Evolutionary conservation across 2,113 vertebrate genomes (phyloP).

Genomic region (Oncorhynchus nerka): DNA sequence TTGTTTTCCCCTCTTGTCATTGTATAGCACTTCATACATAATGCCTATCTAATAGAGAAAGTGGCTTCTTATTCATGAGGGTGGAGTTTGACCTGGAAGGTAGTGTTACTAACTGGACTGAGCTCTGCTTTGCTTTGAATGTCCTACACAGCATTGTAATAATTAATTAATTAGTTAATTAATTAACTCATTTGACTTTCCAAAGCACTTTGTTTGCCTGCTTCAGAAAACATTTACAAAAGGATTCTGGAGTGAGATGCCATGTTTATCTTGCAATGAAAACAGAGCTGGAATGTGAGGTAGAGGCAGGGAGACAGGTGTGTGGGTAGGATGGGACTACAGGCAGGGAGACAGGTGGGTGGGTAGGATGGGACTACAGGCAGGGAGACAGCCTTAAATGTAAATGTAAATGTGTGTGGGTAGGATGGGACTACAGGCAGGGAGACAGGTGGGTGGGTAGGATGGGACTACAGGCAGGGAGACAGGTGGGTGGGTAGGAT

Average conservation of each 20-base stretch:
- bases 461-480: constrained; percentile 32
- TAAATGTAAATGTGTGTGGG: too few species aligned
- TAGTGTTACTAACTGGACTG: constrained; percentile 33
- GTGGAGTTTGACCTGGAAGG: constrained; percentile 22
- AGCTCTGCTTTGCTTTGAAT: constrained; percentile 40
- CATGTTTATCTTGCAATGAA: constrained; percentile 74
- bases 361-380: not conserved
- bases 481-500: not conserved
- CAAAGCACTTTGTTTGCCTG: constrained; percentile 45
- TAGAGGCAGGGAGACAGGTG: constrained; percentile 39
- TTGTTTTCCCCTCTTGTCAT: constrained; percentile 18
- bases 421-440: constrained; percentile 19
- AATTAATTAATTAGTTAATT: too few species aligned
- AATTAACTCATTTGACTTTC: constrained; percentile 65
- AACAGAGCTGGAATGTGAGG: constrained; percentile 62
- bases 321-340: too few species aligned
- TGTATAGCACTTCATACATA: constrained; percentile 23
- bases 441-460: constrained; percentile 17
- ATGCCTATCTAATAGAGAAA: constrained; percentile 44
- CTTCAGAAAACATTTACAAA: constrained; percentile 61
- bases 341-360: constrained; percentile 20
- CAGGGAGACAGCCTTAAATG: constrained; percentile 50
- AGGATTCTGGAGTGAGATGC: constrained; percentile 54
- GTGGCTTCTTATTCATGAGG: constrained; percentile 37
- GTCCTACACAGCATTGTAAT: constrained; percentile 37